phyloP scores from a whole-genome alignment of 2,113 vertebrate species.

The Myiopsitta monachus region DNA sequence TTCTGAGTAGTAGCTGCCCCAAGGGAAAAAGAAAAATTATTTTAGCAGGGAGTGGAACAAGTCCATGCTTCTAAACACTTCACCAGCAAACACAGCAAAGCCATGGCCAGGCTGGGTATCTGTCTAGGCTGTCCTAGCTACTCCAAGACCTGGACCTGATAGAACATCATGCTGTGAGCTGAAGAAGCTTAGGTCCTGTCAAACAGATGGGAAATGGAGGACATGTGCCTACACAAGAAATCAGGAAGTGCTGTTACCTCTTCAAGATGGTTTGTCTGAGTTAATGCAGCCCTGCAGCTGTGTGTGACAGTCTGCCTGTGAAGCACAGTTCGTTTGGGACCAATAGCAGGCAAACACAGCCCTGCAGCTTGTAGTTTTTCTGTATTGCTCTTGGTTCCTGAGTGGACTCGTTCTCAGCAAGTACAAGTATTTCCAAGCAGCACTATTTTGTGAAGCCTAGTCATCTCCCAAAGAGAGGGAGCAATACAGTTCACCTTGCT shows the following conservation, averaged over 20 bases:
- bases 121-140: not conserved
- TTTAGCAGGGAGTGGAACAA: not conserved
- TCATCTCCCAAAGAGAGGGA: not conserved
- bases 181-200: not conserved
- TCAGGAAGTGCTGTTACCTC: not conserved
- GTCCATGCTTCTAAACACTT: not conserved
- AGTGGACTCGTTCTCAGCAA: not conserved
- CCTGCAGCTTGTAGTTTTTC: not conserved
- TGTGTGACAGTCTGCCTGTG: not conserved
- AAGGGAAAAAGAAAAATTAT: not conserved
- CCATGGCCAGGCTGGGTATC: not conserved
- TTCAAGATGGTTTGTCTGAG: not conserved
- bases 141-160: not conserved
- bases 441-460: not conserved
- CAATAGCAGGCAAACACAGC: not conserved
- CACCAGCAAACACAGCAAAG: not conserved
- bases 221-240: not conserved
- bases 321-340: not conserved
- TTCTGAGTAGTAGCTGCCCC: constrained; percentile 73
- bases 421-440: not conserved
- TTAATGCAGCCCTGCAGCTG: not conserved
- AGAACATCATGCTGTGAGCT: not conserved
- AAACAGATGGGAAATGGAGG: not conserved
- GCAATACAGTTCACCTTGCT: not conserved
- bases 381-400: not conserved